Evolutionary conservation across 2,888 invertebrate genomes (phyloP).

Genomic region (Leptinotarsa tumamoca): DNA sequence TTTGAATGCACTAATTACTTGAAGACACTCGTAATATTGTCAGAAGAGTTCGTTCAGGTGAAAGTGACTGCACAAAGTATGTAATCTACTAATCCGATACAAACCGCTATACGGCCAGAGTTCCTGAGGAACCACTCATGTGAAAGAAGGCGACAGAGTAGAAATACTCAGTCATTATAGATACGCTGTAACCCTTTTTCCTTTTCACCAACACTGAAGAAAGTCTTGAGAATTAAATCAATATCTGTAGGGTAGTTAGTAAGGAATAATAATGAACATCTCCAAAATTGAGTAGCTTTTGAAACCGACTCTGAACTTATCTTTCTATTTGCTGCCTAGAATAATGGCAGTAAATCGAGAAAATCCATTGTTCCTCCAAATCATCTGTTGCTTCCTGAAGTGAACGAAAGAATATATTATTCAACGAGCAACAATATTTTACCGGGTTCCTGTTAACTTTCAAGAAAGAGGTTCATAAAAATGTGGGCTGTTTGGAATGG

Average conservation of each 20-base stretch:
- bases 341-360: no score
- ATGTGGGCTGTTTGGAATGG: no score
- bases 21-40: conserved; percentile 28
- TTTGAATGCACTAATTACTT: no score
- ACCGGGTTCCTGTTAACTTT: no score
- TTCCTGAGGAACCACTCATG: conserved; percentile 64
- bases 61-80: conserved; percentile 64
- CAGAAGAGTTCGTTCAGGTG: conserved; percentile 61
- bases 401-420: no score
- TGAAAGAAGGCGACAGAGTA: conserved; percentile 48
- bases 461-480: no score
- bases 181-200: background rate
- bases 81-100: conserved; percentile 59
- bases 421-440: no score
- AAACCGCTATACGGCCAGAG: conserved; percentile 1
- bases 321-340: no score
- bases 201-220: background rate
- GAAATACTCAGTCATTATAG: conserved; percentile 19
- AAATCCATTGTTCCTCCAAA: no score
- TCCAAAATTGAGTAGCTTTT: no score
- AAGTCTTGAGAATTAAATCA: background rate
- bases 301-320: no score
- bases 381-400: no score
- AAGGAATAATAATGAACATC: background rate
- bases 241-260: background rate